phyloP scores from a whole-genome alignment of 2,888 invertebrate species.

The Oxycera nigricornis region DNA sequence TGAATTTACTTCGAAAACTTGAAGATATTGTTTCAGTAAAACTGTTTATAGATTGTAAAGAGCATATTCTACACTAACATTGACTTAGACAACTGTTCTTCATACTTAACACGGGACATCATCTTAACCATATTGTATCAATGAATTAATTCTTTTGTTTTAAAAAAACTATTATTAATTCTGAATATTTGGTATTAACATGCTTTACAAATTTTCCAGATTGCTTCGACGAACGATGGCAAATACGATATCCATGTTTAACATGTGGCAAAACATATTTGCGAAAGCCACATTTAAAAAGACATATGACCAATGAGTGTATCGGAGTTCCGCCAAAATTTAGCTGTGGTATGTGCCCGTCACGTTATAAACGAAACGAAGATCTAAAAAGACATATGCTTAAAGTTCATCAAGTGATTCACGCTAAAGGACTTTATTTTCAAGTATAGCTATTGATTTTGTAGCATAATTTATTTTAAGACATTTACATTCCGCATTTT shows the following conservation, averaged over 20 bases:
- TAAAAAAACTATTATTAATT: too few relatives aligned
- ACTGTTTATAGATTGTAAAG: neutral
- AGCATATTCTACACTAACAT: slow-evolving; percentile 8
- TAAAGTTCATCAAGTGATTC: slow-evolving; percentile 49
- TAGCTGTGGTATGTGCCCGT: slow-evolving; percentile 52
- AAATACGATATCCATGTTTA: slow-evolving; percentile 52
- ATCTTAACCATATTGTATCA: neutral
- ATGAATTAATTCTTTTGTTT: neutral
- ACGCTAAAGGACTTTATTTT: slow-evolving; percentile 22
- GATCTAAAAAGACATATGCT: slow-evolving; percentile 53
- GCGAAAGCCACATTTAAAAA: slow-evolving; percentile 54
- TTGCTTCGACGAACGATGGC: slow-evolving; percentile 48
- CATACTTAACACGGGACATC: slow-evolving; percentile 1
- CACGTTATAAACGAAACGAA: slow-evolving; percentile 53
- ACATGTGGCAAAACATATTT: slow-evolving; percentile 55
- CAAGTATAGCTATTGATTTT: slow-evolving; percentile 32
- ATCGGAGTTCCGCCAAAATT: slow-evolving; percentile 54
- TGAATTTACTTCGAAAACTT: too few relatives aligned
- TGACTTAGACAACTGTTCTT: slow-evolving; percentile 7
- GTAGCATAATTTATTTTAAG: too few relatives aligned
- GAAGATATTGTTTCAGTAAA: too few relatives aligned
- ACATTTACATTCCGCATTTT: too few relatives aligned
- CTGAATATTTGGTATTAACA: too few relatives aligned
- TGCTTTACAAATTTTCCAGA: too few relatives aligned
- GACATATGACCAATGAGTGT: slow-evolving; percentile 54